Evolutionary conservation across 2,888 invertebrate species (phyloP), one percentile per base, ranked within the genome.

Genomic region (Nomada lathburiana): DNA sequence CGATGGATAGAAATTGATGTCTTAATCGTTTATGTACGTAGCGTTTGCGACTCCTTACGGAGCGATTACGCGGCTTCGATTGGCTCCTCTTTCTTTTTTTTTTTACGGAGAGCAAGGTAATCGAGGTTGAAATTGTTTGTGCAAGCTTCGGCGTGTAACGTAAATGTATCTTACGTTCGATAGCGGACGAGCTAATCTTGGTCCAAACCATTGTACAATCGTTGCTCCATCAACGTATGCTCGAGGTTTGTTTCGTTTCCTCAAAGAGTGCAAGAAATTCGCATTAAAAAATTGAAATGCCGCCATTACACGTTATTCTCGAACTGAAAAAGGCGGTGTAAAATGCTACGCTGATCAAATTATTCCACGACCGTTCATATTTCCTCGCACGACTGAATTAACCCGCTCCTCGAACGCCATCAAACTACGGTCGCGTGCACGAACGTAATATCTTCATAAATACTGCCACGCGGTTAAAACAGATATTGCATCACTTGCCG

Each of bases 1-100:
- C 52, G 64, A 76, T 79, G 70, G 67, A 71, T 72, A 18, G 77
- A 64, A 71, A 70, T 47, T 57, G 52, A 69, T 57, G 63, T 60
- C 71, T 72, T 59, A 81, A 81, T 80, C 67, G 63, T 29, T 67
- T 57, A 42, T 47, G 18, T 2, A 4, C 13, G 23, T 9, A 36
- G 4, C 7, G 13, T 9, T n/a, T 52, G 7, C 26, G 2, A 29
- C 10, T 11, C 11, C 20, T 50, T 26, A 18, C 2, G 26, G 26
- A 29, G 2, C 26, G 18, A 11, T 2, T 13, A 1, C 13, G 42
- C 13, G 29, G 13, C 20, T 62, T 42, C 42, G 20, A 62, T 18
- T 36, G 59, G 9, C 29, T 18, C 29, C 36, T 26, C 2, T 2
- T 36, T 36, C 7, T 36, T 26, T 26, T 2, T 36, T 36, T 36